phyloP scores from a whole-genome alignment of 2,888 invertebrate species.

The Ceraclea dissimilis region DNA sequence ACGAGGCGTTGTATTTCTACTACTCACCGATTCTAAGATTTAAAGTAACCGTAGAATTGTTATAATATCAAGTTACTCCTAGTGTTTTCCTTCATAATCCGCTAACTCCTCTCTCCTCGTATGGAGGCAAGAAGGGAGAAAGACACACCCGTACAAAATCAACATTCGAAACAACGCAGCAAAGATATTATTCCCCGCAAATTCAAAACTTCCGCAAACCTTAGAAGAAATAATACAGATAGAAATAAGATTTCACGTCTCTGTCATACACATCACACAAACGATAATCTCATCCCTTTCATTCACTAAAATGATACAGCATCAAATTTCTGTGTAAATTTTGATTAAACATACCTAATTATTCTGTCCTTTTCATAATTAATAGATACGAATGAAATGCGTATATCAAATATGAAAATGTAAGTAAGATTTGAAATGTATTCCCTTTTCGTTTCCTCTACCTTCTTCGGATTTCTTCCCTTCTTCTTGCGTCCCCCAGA shows the following conservation, averaged over 20 bases:
- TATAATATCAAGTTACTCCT: constrained; percentile 24
- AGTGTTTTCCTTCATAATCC: constrained; percentile 25
- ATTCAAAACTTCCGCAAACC: background rate
- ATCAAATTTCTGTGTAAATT: too few species aligned
- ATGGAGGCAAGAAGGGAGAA: background rate
- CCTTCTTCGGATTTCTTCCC: background rate
- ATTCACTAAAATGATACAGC: too few species aligned
- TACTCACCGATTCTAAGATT: constrained; percentile 2
- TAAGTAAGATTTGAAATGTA: too few species aligned
- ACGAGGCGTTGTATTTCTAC: too few species aligned
- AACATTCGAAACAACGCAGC: background rate
- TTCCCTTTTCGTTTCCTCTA: too few species aligned
- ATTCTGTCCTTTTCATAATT: too few species aligned
- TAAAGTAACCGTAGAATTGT: constrained; percentile 25
- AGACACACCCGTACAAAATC: constrained; percentile 7
- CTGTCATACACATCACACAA: too few species aligned
- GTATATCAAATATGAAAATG: too few species aligned
- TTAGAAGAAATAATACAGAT: background rate
- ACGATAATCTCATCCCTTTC: too few species aligned
- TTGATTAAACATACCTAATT: too few species aligned
- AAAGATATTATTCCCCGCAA: background rate
- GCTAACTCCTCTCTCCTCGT: constrained; percentile 4
- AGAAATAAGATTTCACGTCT: too few species aligned
- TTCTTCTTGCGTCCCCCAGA: background rate
- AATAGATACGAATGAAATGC: too few species aligned